phyloP scores from a whole-genome alignment of 2,113 vertebrate genomes.

The Reinhardtius hippoglossoides region DNA sequence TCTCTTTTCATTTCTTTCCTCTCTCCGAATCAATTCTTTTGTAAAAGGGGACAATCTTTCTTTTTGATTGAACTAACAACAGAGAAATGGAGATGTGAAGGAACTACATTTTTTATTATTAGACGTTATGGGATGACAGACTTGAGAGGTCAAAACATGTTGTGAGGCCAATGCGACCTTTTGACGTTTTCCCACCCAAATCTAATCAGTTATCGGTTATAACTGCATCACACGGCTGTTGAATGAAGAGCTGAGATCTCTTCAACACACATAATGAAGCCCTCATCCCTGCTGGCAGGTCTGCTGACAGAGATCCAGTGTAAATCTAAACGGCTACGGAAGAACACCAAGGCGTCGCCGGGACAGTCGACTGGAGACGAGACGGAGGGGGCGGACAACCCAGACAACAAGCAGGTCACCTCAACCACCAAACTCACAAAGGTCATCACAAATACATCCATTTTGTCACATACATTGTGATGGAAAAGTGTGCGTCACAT shows the following conservation, averaged over 20 bases:
- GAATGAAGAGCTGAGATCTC: slow-evolving; percentile 31
- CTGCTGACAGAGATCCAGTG: slow-evolving; percentile 98
- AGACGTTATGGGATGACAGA: too few relatives aligned
- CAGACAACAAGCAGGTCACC: slow-evolving; percentile 90
- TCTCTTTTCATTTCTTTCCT: not conserved
- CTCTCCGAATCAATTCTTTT: not conserved
- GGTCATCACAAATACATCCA: slow-evolving; percentile 69
- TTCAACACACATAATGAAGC: slow-evolving; percentile 42
- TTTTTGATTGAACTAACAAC: not conserved
- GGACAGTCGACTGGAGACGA: slow-evolving; percentile 85
- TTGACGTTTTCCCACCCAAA: not conserved
- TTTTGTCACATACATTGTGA: not conserved
- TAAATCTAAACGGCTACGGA: slow-evolving; percentile 95
- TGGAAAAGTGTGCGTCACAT: not conserved
- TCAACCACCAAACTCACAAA: slow-evolving; percentile 90
- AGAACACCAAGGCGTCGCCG: slow-evolving; percentile 86
- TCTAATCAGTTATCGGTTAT: not conserved
- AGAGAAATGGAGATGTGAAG: not conserved
- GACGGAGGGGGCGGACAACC: slow-evolving; percentile 81
- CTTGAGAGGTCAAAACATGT: not conserved
- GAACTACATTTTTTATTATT: not conserved
- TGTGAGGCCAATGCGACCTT: not conserved
- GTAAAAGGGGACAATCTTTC: not conserved
- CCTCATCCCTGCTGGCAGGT: slow-evolving; percentile 78
- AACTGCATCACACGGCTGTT: not conserved